Percentiles rank a stretch among this genome's conserved stretches.
These are phyloP conservation scores for fruit fly (Drosophila melanogaster) DNA, from an alignment of 1,140 invertebrate species.

Conservation along the genomic window Release_6_plus_ISO1_MT NC_004354.4:3576501-3577000, in stretches of 20 bases:
- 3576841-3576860: background rate
- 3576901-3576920: background rate
- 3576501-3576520: constrained; percentile 38
- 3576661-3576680: constrained; percentile 2
- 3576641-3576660: constrained; percentile 19
- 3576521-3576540: constrained; percentile 61
- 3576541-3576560: constrained; percentile 51
- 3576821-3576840: constrained; percentile 12
- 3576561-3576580: background rate
- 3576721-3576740: background rate
- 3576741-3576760: constrained; percentile 3
- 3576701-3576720: background rate
- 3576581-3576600: background rate
- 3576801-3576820: background rate
- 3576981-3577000: no score
- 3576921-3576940: background rate
- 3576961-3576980: no score
- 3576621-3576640: constrained; percentile 15
- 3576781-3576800: background rate
- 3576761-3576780: constrained; percentile 14
- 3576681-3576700: background rate
- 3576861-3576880: background rate
- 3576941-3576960: background rate
- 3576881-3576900: background rate
- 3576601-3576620: background rate